These are phyloP conservation scores for Saccostrea cuccullata DNA, from an alignment of 1,140 invertebrate genomes.

Conservation along the genomic window DNA sequence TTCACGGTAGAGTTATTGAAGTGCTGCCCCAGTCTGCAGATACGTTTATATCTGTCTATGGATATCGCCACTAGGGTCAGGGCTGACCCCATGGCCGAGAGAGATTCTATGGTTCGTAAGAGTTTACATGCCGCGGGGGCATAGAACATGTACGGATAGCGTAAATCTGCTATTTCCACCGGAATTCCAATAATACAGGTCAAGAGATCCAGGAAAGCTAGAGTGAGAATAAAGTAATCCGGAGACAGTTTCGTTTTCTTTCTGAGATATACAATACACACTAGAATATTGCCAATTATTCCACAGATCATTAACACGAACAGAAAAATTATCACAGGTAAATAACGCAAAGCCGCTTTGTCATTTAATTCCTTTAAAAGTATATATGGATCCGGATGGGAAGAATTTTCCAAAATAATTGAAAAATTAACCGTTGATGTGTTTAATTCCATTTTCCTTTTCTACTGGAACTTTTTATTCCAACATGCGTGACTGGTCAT, in stretches of 20 bases:
- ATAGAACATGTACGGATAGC: slow-evolving; percentile 72
- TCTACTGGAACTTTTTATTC: not conserved
- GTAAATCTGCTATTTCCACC: slow-evolving; percentile 72
- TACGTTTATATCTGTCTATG: slow-evolving; percentile 71
- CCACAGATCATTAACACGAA: slow-evolving; percentile 67
- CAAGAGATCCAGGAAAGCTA: slow-evolving; percentile 71
- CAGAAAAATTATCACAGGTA: slow-evolving; percentile 73
- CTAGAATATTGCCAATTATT: slow-evolving; percentile 69
- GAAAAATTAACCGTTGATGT: not conserved
- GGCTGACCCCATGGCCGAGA: slow-evolving; percentile 72
- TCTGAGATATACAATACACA: slow-evolving; percentile 69
- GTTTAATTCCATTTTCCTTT: not conserved
- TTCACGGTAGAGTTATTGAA: slow-evolving; percentile 66
- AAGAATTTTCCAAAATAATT: not conserved
- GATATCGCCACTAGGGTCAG: slow-evolving; percentile 71
- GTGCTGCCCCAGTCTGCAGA: slow-evolving; percentile 71
- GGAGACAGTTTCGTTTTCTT: slow-evolving; percentile 67
- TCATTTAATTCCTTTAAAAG: slow-evolving; percentile 59
- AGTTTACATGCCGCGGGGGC: slow-evolving; percentile 70
- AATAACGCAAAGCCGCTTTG: slow-evolving; percentile 65
- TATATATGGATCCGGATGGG: not conserved
- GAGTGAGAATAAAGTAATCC: slow-evolving; percentile 72
- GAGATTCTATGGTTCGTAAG: slow-evolving; percentile 67
- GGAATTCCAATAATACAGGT: slow-evolving; percentile 72
- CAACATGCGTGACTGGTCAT: not conserved